Evolutionary conservation across 2,797 vertebrate species (phyloP).

Genomic region (Chloroceryle amazona): DNA sequence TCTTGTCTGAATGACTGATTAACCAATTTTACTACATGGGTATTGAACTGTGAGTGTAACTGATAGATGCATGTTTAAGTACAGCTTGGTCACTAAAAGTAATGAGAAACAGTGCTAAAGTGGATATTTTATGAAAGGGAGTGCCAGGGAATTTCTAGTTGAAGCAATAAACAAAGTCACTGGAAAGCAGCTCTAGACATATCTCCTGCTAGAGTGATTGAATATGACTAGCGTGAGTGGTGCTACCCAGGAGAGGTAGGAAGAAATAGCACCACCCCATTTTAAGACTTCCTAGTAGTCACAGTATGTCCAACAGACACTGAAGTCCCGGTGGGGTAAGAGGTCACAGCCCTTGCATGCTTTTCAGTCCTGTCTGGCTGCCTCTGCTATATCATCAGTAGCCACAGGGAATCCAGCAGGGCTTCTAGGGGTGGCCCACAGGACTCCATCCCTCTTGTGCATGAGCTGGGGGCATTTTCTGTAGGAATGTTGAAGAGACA

Average conservation of each 20-base stretch:
- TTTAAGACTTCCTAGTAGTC: background rate
- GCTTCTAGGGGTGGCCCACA: background rate
- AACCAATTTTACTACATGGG: background rate
- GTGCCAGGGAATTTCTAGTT: background rate
- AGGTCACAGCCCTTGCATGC: background rate
- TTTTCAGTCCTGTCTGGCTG: background rate
- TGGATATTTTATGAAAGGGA: background rate
- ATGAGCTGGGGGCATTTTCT: background rate
- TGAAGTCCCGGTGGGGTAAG: background rate
- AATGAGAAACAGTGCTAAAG: background rate
- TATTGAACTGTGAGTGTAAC: background rate
- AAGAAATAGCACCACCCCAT: accelerated
- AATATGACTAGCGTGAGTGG: background rate
- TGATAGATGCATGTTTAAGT: background rate
- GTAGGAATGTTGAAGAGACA: background rate
- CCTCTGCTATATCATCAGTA: background rate
- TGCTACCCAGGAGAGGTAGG: background rate
- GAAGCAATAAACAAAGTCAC: background rate
- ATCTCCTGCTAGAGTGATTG: background rate
- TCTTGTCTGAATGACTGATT: background rate
- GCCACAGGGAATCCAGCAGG: background rate
- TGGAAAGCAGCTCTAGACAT: background rate
- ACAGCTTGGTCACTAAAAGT: background rate
- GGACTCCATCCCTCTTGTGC: background rate
- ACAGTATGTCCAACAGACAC: background rate